A percentile compares a stretch with the other conserved stretches of the same genome.
These are phyloP conservation scores for Thunnus maccoyii DNA, from an alignment of 2,113 vertebrate species.

Conservation along the genomic window DNA sequence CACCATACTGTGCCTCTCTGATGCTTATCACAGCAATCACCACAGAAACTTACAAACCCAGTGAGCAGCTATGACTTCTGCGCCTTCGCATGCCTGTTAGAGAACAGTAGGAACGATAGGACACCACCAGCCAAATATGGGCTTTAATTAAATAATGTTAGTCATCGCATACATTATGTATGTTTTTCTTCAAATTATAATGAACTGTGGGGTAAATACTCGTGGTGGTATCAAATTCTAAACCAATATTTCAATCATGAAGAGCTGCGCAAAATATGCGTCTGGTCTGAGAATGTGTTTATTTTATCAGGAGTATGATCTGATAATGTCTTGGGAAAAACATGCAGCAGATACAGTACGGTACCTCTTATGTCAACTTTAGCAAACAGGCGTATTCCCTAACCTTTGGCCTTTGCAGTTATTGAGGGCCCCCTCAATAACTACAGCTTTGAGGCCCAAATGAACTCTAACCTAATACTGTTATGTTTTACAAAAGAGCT, in stretches of 20 bases:
- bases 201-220: conserved; percentile 11
- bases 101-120: neutral
- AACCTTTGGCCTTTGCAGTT: conserved; percentile 20
- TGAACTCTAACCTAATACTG: conserved; percentile 9
- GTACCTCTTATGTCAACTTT: conserved; percentile 20
- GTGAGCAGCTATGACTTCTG: conserved; percentile 20
- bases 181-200: conserved; percentile 12
- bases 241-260: conserved; percentile 8
- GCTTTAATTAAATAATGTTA: conserved; percentile 22
- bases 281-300: conserved; percentile 22
- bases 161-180: conserved; percentile 14
- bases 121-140: neutral
- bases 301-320: conserved; percentile 42
- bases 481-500: neutral
- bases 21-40: conserved; percentile 59
- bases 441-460: conserved; percentile 23
- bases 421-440: conserved; percentile 23
- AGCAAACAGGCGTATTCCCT: neutral
- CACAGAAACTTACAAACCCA: conserved; percentile 49
- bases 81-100: neutral
- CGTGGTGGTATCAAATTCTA: conserved; percentile 20
- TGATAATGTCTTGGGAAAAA: conserved; percentile 32
- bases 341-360: conserved; percentile 1
- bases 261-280: conserved; percentile 18
- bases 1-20: conserved; percentile 21